phyloP scores from a whole-genome alignment of 2,113 vertebrate species.

The Sorex fumeus region DNA sequence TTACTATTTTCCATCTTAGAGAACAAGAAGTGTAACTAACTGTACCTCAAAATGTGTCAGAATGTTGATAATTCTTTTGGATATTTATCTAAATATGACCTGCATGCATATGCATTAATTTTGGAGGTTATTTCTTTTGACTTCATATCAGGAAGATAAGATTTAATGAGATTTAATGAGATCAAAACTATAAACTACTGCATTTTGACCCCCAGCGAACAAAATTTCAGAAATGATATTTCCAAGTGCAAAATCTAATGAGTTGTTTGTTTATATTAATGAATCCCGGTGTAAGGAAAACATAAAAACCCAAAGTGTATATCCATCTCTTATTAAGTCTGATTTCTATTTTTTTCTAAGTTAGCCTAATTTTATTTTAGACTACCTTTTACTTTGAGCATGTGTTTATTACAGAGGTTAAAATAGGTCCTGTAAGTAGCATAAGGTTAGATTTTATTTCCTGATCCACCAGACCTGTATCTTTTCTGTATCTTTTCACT shows the following conservation, averaged over 20 bases:
- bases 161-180: not conserved
- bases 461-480: no score
- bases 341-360: no score
- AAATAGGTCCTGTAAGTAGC: no score
- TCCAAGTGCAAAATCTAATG: not conserved
- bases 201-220: not conserved
- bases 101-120: not conserved
- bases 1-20: not conserved
- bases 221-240: not conserved
- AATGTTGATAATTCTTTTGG: not conserved
- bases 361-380: no score
- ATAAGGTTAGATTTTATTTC: no score
- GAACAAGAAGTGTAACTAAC: not conserved
- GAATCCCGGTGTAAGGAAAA: not conserved
- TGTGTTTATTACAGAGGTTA: no score
- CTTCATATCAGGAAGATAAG: not conserved
- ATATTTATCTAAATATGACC: not conserved
- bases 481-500: no score
- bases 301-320: no score
- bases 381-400: no score
- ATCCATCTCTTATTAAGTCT: no score
- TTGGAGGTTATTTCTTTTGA: not conserved
- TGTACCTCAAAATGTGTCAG: not conserved
- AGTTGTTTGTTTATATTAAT: not conserved
- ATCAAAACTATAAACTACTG: not conserved